Evolutionary conservation across 2,113 vertebrate genomes (phyloP), one percentile per base, ranked within the genome.

Genomic region (Oreamnos americanus): DNA sequence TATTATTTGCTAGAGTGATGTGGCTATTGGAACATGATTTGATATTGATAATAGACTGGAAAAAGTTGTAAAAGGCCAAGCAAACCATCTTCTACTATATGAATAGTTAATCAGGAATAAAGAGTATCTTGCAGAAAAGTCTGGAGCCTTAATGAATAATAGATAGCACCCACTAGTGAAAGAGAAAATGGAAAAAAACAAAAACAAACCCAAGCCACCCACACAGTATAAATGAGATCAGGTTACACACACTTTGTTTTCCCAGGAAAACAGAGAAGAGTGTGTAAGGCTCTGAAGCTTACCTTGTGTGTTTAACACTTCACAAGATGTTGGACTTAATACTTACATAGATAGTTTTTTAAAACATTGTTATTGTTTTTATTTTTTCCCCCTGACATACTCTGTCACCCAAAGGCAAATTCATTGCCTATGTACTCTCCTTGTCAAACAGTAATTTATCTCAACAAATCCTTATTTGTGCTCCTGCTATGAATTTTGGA

Each of bases 51-150:
- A 91, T 47, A 43, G 78, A 51, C 53, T 93, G 43, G 85, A 81
- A 78, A 26, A 96, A 82, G 76, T 94, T 97, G 45, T 96, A 78
- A 78, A 89, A 76, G 85, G 55, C 51, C 83, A 82, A 21, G 51
- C 78, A 58, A 21, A 85, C 55, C 15, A 49, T 95, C 51, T 78
- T 94, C 62, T 96, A 51, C 84, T 89, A 3, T 90, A 25, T 96
- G 91, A 97, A 90, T 84, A 92, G 89, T 94, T 97, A 96, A 96
- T 97, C 2, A 47, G 49, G 43, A 96, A 74, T 76, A 96, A 96
- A 87, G 43, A 96, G 12, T 94, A 57, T 88, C 81, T 98, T 97
- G 23, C 90, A 87, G 51, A 97, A 90, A 90, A 96, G 57, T 84
- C 76, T 15, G 53, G 87, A 67, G 53, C 78, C 96, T 76, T 94